Percentiles rank a stretch among this genome's conserved stretches.
Evolutionary conservation across 2,797 vertebrate species (phyloP).

Genomic region (Lemur catta): DNA sequence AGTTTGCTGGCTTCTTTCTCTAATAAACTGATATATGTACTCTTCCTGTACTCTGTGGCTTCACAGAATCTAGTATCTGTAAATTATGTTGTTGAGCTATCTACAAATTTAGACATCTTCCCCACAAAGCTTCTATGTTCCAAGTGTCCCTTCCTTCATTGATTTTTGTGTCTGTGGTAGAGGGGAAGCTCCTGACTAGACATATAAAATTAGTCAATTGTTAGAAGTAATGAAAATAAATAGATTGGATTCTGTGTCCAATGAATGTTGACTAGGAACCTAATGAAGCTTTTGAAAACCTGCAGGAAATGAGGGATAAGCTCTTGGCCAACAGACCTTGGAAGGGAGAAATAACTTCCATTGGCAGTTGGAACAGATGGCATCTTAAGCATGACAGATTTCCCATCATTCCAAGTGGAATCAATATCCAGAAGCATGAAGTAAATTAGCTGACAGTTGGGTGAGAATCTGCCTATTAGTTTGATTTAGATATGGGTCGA

Average conservation of each 20-base stretch:
- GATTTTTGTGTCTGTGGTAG: constrained; percentile 35
- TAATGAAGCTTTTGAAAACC: constrained; percentile 66
- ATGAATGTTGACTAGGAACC: neutral
- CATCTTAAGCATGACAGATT: constrained; percentile 75
- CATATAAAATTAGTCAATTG: constrained; percentile 46
- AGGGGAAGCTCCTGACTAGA: neutral
- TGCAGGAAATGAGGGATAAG: constrained; percentile 33
- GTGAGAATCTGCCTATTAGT: constrained; percentile 73
- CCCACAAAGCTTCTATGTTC: neutral
- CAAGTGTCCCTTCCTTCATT: neutral
- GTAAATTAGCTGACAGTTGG: constrained; percentile 72
- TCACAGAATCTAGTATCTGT: neutral
- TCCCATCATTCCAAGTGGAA: constrained; percentile 55
- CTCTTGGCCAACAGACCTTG: constrained; percentile 54
- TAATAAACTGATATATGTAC: neutral
- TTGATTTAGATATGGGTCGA: constrained; percentile 75
- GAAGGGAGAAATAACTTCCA: constrained; percentile 56
- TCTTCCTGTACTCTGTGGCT: neutral
- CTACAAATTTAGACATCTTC: neutral
- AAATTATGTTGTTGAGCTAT: neutral
- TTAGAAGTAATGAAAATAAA: constrained; percentile 62
- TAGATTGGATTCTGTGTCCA: constrained; percentile 33
- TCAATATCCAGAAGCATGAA: constrained; percentile 74
- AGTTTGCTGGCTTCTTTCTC: neutral
- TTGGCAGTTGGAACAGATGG: constrained; percentile 72